These are phyloP conservation scores for Mya arenaria DNA, from an alignment of 1,140 invertebrate genomes.

Conservation along the genomic window DNA sequence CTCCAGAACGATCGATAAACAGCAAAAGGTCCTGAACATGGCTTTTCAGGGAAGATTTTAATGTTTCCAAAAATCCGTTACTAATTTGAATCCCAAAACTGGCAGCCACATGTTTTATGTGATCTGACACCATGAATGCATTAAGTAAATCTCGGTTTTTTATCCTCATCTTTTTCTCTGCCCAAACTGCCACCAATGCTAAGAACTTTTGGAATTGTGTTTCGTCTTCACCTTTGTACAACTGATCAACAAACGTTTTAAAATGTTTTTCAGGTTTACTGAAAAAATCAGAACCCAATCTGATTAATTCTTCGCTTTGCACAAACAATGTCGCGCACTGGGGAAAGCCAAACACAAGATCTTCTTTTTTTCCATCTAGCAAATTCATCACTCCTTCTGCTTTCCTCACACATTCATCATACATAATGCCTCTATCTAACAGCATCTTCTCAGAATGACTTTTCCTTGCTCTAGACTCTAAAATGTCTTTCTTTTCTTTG, in stretches of 20 bases:
- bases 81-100: not conserved
- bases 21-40: conserved; percentile 4
- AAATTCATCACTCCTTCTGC: too few species aligned
- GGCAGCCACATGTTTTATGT: not conserved
- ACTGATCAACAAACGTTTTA: conserved; percentile 3
- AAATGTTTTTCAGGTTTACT: conserved; percentile 13
- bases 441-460: too few species aligned
- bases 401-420: not conserved
- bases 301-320: not conserved
- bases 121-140: not conserved
- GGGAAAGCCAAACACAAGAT: conserved; percentile 30
- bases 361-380: not conserved
- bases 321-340: conserved; percentile 32
- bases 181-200: conserved; percentile 25
- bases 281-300: conserved; percentile 2
- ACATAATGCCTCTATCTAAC: not conserved
- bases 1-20: not conserved
- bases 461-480: too few species aligned
- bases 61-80: not conserved
- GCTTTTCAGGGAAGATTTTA: not conserved
- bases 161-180: not conserved
- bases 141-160: not conserved
- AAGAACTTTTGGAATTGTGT: conserved; percentile 1
- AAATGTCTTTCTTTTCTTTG: too few species aligned
- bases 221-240: not conserved